Percentiles rank a stretch among this genome's conserved stretches.
These are phyloP conservation scores for Plestiodon gilberti DNA, from an alignment of 2,113 vertebrate species.

Conservation along the genomic window DNA sequence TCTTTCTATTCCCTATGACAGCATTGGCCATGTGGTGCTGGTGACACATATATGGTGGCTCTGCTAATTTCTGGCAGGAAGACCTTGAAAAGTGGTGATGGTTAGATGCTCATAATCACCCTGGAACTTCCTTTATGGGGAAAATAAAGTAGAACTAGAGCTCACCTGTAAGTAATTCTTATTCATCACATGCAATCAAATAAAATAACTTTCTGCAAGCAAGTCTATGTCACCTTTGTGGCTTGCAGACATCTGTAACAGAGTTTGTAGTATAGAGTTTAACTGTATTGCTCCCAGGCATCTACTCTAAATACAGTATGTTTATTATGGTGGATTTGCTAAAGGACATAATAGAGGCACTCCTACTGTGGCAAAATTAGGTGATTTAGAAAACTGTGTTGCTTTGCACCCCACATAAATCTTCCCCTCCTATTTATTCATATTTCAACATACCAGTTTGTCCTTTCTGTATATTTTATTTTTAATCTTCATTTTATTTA, in stretches of 20 bases:
- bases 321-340: too few species aligned
- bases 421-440: background rate
- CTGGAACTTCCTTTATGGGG: background rate
- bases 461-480: constrained; percentile 2
- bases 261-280: background rate
- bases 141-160: background rate
- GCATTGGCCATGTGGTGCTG: background rate
- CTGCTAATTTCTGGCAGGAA: background rate
- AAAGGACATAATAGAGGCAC: background rate
- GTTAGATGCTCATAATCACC: background rate
- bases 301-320: too few species aligned
- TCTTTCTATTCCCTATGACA: background rate
- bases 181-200: background rate
- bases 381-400: background rate
- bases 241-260: background rate
- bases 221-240: background rate
- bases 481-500: constrained; percentile 25
- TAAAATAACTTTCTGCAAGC: background rate
- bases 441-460: background rate
- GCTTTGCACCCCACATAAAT: background rate
- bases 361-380: constrained; percentile 1
- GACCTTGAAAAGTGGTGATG: background rate
- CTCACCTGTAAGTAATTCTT: background rate
- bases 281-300: background rate
- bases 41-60: background rate